These are phyloP conservation scores for Prorops nasuta DNA, from an alignment of 1,140 invertebrate species.

Conservation along the genomic window DNA sequence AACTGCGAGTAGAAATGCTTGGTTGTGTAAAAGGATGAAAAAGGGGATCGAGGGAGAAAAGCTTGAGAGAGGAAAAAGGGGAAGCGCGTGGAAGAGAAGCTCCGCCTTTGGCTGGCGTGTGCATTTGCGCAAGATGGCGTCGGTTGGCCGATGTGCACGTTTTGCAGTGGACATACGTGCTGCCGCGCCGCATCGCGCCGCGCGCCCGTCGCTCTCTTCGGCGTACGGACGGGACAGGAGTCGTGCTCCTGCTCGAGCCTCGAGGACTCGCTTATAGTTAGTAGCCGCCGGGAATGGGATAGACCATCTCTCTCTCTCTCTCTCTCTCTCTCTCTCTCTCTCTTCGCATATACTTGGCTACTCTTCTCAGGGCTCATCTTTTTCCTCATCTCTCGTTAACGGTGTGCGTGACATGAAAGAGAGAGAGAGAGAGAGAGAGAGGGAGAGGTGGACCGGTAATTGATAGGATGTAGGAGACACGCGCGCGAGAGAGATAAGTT, in stretches of 20 bases:
- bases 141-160: constrained; percentile 19
- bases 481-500: constrained; percentile 10
- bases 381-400: constrained; percentile 5
- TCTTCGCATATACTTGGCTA: constrained; percentile 7
- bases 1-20: not conserved
- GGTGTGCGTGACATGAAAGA: not conserved
- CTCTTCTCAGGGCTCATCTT: not conserved
- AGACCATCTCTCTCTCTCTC: not conserved
- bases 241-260: too few species aligned
- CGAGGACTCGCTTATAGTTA: too few species aligned
- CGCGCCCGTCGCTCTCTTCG: too few species aligned
- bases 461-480: too few species aligned
- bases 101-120: constrained; percentile 53
- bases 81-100: constrained; percentile 40
- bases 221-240: too few species aligned
- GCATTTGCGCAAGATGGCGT: constrained; percentile 57
- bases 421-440: constrained; percentile 3
- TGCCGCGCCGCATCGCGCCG: too few species aligned
- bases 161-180: constrained; percentile 10
- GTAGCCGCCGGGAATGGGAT: too few species aligned
- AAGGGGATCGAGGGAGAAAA: constrained; percentile 26
- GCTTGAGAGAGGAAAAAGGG: constrained; percentile 26
- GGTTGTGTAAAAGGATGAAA: too few species aligned
- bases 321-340: constrained; percentile 17
- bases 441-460: too few species aligned